These are phyloP conservation scores for Formica aserva DNA, from an alignment of 2,888 invertebrate genomes.

Conservation along the genomic window DNA sequence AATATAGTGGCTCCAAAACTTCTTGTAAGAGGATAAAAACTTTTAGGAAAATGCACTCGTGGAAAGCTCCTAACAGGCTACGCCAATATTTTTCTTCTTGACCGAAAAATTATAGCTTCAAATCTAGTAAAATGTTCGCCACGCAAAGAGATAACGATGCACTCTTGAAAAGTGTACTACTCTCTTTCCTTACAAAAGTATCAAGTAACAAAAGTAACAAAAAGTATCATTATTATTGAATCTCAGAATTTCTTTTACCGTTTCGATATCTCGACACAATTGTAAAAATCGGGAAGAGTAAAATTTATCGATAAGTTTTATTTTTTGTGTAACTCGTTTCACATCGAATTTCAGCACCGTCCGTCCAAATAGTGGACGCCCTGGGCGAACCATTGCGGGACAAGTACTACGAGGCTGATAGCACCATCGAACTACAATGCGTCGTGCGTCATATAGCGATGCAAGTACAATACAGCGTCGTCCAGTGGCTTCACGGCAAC, in stretches of 20 bases:
- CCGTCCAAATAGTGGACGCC: slow-evolving; percentile 90
- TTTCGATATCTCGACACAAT: neutral
- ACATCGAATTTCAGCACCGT: slow-evolving; percentile 87
- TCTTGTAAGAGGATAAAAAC: slow-evolving; percentile 41
- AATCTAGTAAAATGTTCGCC: neutral
- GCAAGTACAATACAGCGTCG: slow-evolving; percentile 87
- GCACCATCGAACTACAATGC: slow-evolving; percentile 90
- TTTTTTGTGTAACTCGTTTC: slow-evolving; percentile 17
- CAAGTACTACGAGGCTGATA: slow-evolving; percentile 90
- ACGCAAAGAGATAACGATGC: neutral
- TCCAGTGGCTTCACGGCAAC: slow-evolving; percentile 89
- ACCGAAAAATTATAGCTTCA: slow-evolving; percentile 2
- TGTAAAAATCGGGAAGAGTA: neutral
- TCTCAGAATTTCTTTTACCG: neutral
- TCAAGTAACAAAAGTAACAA: neutral
- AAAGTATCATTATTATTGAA: neutral
- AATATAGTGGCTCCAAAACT: slow-evolving; percentile 22
- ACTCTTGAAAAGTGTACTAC: neutral
- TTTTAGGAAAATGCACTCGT: slow-evolving; percentile 12
- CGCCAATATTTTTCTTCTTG: slow-evolving; percentile 21
- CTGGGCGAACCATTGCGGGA: slow-evolving; percentile 89
- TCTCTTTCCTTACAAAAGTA: neutral
- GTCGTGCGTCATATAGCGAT: slow-evolving; percentile 87
- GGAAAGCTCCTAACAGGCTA: slow-evolving; percentile 16
- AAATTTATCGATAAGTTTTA: neutral